Base-by-base conservation (phyloP, 2,888 invertebrate genomes). In the Ennomos quercinarius region DNA sequence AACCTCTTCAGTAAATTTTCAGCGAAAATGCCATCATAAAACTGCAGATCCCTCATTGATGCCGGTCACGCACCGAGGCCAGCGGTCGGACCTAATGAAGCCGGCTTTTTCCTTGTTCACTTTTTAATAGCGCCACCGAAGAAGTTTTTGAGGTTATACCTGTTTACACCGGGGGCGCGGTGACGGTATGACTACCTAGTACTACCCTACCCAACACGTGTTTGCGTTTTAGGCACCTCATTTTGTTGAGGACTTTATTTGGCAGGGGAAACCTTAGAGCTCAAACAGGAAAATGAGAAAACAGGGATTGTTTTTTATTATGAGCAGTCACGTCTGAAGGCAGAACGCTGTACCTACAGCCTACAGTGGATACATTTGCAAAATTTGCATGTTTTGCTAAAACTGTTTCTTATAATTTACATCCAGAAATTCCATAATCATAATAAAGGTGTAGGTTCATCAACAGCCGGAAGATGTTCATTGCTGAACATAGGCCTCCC, bases 51-150 rank as follows among this genome's bases (percentile, higher is more conserved):
- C 55, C 43, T 47, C 49, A 43, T 51, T 38, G 35, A 80, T 77
- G 78, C 78, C 43, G 43, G 76, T 78, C 79, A 80, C 78, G 79
- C 62, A 37, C 59, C 50, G 44, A 57, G 65, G 59, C 65, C 67
- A 63, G 58, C 53, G 51, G 57, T 72, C 74, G 71, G 71, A 67
- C 71, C 68, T 77, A 80, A 80, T 77, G 75, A 80, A 78, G 73
- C 70, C 68, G 67, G 58, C 64, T 71, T 67, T 58, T 63, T 67
- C 66, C 71, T 67, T 62, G 60, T 60, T 65, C 65, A 66, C 66
- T 72, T 76, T 78, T 78, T 76, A 80, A 77, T 78, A 72, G 64
- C 66, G 67, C 67, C 61, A 60, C 61, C 50, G 61, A 59, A 61
- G 61, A 73, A 72, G 70, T 69, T 73, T 73, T 69, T 68, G 64